Conservation (phyloP, 2,797 vertebrate species). For the Pantherophis alleghaniensis region DNA sequence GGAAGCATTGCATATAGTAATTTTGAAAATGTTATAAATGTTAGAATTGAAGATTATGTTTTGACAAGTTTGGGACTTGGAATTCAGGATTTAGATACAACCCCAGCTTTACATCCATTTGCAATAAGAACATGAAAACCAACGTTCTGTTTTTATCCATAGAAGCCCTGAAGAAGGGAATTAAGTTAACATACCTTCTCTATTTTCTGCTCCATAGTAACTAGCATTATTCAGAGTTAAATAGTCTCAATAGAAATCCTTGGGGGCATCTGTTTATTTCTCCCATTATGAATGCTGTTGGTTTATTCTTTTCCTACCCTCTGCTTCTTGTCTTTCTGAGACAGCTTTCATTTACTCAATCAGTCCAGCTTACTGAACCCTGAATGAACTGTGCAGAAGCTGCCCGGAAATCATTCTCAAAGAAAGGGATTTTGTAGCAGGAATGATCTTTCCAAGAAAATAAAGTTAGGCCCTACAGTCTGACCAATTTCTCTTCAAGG, state of each 20-base stretch:
- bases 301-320: not conserved
- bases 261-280: not conserved
- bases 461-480: not conserved
- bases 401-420: not conserved
- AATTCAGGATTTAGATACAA: not conserved
- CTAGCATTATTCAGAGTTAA: not conserved
- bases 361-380: conserved; percentile 3
- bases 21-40: not conserved
- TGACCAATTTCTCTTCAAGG: conserved; percentile 6
- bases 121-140: not conserved
- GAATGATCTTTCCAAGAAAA: conserved; percentile 1
- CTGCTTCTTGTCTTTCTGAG: not conserved
- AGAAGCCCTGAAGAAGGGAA: not conserved
- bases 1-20: not conserved
- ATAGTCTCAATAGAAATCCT: not conserved
- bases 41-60: not conserved
- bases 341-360: not conserved
- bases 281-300: not conserved
- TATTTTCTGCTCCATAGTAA: not conserved
- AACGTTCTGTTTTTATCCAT: not conserved
- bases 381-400: not conserved
- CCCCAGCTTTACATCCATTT: not conserved
- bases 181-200: not conserved
- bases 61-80: not conserved
- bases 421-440: not conserved